Percentiles rank a stretch among this genome's conserved stretches.
phyloP scores from a whole-genome alignment of 2,888 invertebrate species.

The Ophion costatus region DNA sequence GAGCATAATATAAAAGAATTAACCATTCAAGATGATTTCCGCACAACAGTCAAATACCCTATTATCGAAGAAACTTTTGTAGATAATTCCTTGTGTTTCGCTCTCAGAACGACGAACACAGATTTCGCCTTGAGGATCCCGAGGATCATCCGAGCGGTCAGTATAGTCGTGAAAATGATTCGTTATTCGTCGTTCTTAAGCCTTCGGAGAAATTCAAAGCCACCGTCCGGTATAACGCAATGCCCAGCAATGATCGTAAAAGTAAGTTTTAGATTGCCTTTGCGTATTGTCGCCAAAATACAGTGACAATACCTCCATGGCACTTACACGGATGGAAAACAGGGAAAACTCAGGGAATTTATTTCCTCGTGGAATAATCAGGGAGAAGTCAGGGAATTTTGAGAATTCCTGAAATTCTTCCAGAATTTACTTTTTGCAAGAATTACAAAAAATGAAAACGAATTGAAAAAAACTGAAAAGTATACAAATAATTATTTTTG shows the following conservation, averaged over 20 bases:
- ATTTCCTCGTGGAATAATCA: no score
- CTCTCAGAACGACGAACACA: conserved; percentile 67
- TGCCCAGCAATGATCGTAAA: conserved; percentile 25
- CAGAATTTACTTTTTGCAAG: no score
- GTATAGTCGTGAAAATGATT: conserved; percentile 59
- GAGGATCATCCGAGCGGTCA: conserved; percentile 14
- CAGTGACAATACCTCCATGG: no score
- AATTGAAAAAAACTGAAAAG: no score
- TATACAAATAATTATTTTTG: no score
- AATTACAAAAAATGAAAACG: no score
- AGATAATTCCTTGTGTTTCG: not conserved
- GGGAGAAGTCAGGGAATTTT: no score
- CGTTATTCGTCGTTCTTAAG: conserved; percentile 62
- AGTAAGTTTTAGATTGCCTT: conserved; percentile 22
- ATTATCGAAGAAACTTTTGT: not conserved
- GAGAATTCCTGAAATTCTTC: no score
- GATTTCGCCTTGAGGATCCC: conserved; percentile 43
- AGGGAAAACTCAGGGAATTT: no score
- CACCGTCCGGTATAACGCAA: conserved; percentile 41
- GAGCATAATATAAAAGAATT: no score
- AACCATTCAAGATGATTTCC: no score
- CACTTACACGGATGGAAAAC: no score
- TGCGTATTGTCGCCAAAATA: not conserved
- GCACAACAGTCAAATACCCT: not conserved
- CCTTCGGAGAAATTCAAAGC: conserved; percentile 53